Percentiles rank a stretch among this genome's conserved stretches.
Conservation (phyloP, 2,113 vertebrate species). For the Helogale parvula region DNA sequence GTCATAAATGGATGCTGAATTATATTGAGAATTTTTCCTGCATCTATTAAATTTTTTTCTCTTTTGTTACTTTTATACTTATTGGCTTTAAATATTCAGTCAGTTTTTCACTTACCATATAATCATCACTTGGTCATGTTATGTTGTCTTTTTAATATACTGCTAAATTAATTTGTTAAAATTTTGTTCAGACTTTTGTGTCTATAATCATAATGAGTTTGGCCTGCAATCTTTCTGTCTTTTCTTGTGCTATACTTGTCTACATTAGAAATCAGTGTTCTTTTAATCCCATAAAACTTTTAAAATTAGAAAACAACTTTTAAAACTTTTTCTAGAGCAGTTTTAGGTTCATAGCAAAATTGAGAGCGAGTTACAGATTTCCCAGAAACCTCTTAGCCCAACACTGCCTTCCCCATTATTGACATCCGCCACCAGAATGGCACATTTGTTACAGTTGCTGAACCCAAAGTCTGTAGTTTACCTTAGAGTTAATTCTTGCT, state of each 20-base stretch:
- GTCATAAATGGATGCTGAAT: neutral
- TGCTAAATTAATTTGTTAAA: neutral
- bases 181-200: neutral
- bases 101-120: neutral
- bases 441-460: neutral
- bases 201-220: neutral
- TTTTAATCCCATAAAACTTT: neutral
- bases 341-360: neutral
- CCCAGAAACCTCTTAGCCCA: neutral
- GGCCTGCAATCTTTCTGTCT: neutral
- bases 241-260: neutral
- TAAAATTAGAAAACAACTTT: neutral
- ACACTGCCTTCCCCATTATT: neutral
- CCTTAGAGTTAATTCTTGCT: neutral
- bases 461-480: neutral
- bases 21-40: neutral
- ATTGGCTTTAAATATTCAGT: constrained; percentile 26
- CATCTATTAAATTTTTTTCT: neutral
- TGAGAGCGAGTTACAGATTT: neutral
- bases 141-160: neutral
- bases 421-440: neutral
- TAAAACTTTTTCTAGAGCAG: neutral
- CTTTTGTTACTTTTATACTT: neutral
- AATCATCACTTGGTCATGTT: neutral
- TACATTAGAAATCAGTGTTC: neutral